Evolutionary conservation across 1,140 invertebrate species (phyloP).

Genomic region (Pseudachorutes palmiensis): DNA sequence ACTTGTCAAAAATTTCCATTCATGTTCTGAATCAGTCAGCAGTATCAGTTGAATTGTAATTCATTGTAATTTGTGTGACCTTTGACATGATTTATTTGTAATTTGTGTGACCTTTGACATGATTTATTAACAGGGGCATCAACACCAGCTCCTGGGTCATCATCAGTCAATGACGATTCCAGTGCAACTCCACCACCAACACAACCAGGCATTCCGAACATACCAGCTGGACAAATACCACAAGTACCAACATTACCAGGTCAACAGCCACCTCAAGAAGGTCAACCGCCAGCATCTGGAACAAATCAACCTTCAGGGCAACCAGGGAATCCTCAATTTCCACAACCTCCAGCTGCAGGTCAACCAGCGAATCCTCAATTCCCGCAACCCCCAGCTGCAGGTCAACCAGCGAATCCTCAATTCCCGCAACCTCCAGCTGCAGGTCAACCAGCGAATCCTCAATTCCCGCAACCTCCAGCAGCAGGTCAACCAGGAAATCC

Average conservation of each 20-base stretch:
- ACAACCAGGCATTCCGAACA: neutral
- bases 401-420: neutral
- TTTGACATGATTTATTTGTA: too few species aligned
- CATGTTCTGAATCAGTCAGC: too few species aligned
- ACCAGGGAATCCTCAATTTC: neutral
- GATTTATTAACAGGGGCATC: too few species aligned
- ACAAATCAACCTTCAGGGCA: too few species aligned
- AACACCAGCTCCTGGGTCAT: too few species aligned
- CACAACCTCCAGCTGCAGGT: neutral
- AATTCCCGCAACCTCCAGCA: neutral
- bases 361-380: neutral
- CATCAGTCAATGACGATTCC: too few species aligned
- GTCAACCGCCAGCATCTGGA: neutral
- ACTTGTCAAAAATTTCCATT: too few species aligned
- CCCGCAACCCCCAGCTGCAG: neutral
- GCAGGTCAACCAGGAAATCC: neutral
- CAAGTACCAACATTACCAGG: neutral
- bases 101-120: too few species aligned
- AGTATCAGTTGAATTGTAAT: too few species aligned
- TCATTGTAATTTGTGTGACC: too few species aligned
- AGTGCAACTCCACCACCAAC: too few species aligned
- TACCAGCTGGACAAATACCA: constrained; percentile 7
- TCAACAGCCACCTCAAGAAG: neutral
- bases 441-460: neutral
- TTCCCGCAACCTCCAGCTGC: constrained; percentile 1